Conservation (phyloP, 2,888 invertebrate genomes). For the Eupithecia insigniata region DNA sequence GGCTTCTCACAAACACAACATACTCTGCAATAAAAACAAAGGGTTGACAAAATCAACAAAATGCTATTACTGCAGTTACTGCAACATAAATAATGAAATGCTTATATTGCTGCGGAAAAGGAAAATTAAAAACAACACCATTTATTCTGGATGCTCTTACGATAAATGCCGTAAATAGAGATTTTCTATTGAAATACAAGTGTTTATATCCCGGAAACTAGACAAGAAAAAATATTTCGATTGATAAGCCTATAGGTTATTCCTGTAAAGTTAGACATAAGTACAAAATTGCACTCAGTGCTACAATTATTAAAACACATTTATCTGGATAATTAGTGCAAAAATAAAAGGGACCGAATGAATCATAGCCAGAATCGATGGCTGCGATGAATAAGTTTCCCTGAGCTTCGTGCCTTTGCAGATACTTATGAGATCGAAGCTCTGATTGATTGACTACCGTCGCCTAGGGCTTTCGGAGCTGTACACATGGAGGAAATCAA, state of each 20-base stretch:
- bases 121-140: not conserved
- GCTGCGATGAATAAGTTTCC: conserved; percentile 31
- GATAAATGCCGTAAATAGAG: not conserved
- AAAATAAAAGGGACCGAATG: conserved; percentile 27
- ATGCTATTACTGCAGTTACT: not conserved
- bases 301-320: not conserved
- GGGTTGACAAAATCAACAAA: conserved; percentile 9
- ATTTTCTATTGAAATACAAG: not conserved
- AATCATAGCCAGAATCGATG: conserved; percentile 27
- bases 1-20: not conserved
- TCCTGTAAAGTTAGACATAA: not conserved
- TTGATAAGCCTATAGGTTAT: not conserved
- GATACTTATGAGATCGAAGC: conserved; percentile 29
- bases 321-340: not conserved
- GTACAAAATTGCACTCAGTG: not conserved
- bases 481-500: conserved; percentile 7
- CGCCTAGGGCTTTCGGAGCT: conserved; percentile 9
- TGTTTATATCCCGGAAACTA: not conserved
- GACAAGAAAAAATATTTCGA: not conserved
- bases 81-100: not conserved
- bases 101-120: not conserved
- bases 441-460: conserved; percentile 29
- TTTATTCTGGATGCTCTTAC: not conserved
- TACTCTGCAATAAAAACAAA: conserved; percentile 4
- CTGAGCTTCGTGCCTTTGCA: conserved; percentile 30